Evolutionary conservation across 2,888 invertebrate genomes (phyloP), one percentile per base, ranked within the genome.

Genomic region (Drosophila diplacantha): DNA sequence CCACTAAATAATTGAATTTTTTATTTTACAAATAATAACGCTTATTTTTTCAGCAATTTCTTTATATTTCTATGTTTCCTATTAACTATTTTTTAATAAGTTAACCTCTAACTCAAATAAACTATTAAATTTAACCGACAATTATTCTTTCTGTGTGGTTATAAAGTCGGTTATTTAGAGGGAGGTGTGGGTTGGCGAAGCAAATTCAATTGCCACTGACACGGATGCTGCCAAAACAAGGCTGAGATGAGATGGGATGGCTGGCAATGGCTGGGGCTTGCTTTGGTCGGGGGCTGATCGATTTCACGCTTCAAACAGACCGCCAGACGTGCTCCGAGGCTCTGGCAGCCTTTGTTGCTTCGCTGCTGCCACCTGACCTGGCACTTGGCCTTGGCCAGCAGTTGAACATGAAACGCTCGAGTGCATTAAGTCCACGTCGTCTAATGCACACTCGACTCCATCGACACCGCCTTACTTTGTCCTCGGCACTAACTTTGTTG

Each of bases 121-220:
- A 0, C 5, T 12, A 5, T 6, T 18, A 26, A 16, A 8, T 41
- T 12, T 12, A 18, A 29, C 6, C 3, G 7, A 2, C 12, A 43
- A 0, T 12, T 4, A 12, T 44, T 44, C 1, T 29, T 29, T 1
- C 29, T 29, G 29, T 44, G 44, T 29, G 12, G 1, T 44, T 29
- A 44, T 44, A 29, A 44, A 29, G 44, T 29, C 44, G 20, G 12
- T 35, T 20, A 35, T 35, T 12, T 20, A 22, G 51, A 18, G 38
- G 38, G 16, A n/a, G 12, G 29, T 22, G 11, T 16, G 24, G 32
- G 59, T n/a, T 16, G 31, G 55, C 20, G 50, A 50, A 65, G 70
- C 56, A 67, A 71, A 77, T 71, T 76, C 75, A 77, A 76, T 81
- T 78, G 81, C 58, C 71, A 73, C 65, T 73, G 81, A 65, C 61